Evolutionary conservation across 2,797 vertebrate genomes (phyloP), one percentile per base, ranked within the genome.

Genomic region (Sebastiscus tertius): DNA sequence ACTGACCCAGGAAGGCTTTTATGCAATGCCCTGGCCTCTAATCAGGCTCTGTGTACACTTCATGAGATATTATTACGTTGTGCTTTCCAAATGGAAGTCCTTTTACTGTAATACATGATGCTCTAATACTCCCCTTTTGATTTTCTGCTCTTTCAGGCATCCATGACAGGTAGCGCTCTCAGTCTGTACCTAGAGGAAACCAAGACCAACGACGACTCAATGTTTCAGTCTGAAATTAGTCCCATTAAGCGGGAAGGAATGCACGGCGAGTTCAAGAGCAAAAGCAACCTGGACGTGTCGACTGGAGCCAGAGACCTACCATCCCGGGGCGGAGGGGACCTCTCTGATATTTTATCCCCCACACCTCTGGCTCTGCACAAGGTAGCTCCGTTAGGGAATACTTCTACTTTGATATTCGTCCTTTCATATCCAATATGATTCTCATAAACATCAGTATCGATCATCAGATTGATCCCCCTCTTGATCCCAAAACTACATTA

Each of bases 151-250:
- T 89, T 79, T 0, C 94, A 99, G 98, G 97, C 97, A 0, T 99
- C 98, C 84, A 99, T 99, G 95, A 98, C 97, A 2, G 97, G 98
- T 76, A 96, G 97, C 0, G 94, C 97, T 58, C 96, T 97, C 56
- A 98, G 95, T 62, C 88, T 97, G 82, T 97, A 97, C 83, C 93
- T 96, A 27, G 96, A 96, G 76, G 97, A 97, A 83, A 96, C 96
- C 55, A 95, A 90, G 87, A 90, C 90, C 29, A 81, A 82, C 6
- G 91, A 94, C 12, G 91, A 94, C 82, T 90, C 88, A 0, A 77
- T 93, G 77, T 91, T 93, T 83, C 84, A 71, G n/a, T 83, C 90
- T 62, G 88, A 92, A 72, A 85, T 91, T 18, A 90, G 89, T 83
- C 84, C 89, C 58, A 81, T 90, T 63, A 90, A 90, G 63, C 87